Percentiles rank a stretch among this genome's conserved stretches.
These are phyloP conservation scores for Tangara arthus DNA, from an alignment of 2,797 vertebrate species.

Conservation along the genomic window DNA sequence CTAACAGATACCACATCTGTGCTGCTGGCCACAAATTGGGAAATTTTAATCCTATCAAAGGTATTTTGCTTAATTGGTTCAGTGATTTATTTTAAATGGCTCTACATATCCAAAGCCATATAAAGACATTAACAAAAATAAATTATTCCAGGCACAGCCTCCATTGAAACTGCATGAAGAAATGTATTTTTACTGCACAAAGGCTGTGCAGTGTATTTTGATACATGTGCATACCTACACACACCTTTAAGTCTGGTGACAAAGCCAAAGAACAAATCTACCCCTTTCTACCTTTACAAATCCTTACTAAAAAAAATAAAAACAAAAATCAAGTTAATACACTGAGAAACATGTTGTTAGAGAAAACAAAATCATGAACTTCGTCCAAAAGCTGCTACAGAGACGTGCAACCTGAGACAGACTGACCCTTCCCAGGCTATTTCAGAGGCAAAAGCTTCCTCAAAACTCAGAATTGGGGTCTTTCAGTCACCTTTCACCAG, in stretches of 20 bases:
- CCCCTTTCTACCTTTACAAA: neutral
- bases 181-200: neutral
- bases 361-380: neutral
- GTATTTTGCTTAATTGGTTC: neutral
- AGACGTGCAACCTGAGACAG: neutral
- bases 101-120: neutral
- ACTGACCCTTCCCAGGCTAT: accelerated
- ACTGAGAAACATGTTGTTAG: neutral
- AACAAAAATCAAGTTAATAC: neutral
- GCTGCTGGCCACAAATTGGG: neutral
- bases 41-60: neutral
- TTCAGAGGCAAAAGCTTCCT: neutral
- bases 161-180: neutral
- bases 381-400: neutral
- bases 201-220: neutral
- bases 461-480: neutral
- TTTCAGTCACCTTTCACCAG: neutral
- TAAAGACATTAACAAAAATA: neutral
- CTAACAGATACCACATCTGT: neutral
- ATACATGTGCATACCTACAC: neutral
- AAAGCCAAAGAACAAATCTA: neutral
- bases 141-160: neutral
- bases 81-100: neutral
- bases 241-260: neutral
- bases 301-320: neutral